Evolutionary conservation across 2,797 vertebrate species (phyloP).

Genomic region (Mormyrus proboscirostris): DNA sequence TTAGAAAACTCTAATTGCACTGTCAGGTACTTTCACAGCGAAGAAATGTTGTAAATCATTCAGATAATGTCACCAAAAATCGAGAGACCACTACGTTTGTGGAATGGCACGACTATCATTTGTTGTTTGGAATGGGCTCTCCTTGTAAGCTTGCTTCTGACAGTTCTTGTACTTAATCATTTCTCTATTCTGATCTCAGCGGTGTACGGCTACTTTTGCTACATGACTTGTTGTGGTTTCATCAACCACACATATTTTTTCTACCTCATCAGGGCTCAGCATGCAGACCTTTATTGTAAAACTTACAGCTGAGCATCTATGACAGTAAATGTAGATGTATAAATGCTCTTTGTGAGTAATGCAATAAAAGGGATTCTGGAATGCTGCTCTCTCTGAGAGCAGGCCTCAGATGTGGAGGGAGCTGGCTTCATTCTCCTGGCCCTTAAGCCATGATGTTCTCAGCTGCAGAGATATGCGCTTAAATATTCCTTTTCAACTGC

Average conservation of each 20-base stretch:
- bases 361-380: neutral
- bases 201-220: neutral
- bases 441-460: neutral
- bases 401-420: neutral
- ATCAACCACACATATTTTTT: neutral
- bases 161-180: neutral
- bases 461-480: neutral
- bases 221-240: neutral
- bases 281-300: neutral
- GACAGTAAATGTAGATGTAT: neutral
- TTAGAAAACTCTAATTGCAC: neutral
- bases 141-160: neutral
- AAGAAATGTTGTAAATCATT: neutral
- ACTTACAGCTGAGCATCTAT: neutral
- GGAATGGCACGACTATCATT: neutral
- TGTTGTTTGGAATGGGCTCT: neutral
- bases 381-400: neutral
- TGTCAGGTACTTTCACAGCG: neutral
- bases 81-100: neutral
- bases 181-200: neutral
- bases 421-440: neutral
- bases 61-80: neutral
- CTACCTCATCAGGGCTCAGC: neutral
- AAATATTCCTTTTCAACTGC: slow-evolving; percentile 12
- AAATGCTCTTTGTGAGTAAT: slow-evolving; percentile 4